Evolutionary conservation across 2,888 invertebrate species (phyloP).

Genomic region (Ypsolopha scabrella): DNA sequence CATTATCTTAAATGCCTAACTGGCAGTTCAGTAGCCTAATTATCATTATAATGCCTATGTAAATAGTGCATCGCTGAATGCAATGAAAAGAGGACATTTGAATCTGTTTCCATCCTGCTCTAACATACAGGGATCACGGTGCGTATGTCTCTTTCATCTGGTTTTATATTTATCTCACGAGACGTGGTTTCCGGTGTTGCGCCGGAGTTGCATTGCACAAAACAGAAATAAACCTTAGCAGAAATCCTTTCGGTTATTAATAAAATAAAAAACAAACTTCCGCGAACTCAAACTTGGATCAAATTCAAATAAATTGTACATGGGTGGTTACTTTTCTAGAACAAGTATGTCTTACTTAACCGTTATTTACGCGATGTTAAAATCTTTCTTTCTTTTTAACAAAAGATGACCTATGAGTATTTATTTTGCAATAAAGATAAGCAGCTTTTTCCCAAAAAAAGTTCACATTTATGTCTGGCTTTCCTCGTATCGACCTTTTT

Average conservation of each 20-base stretch:
- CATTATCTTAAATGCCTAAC: too few relatives aligned
- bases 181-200: slow-evolving; percentile 50
- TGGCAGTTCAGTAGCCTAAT: slow-evolving; percentile 24
- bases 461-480: too few relatives aligned
- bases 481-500: too few relatives aligned
- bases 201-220: slow-evolving; percentile 30
- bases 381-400: too few relatives aligned
- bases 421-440: too few relatives aligned
- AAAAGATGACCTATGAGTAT: too few relatives aligned
- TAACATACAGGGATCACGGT: slow-evolving; percentile 8
- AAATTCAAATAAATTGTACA: too few relatives aligned
- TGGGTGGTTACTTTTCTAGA: too few relatives aligned
- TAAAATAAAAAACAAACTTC: neutral
- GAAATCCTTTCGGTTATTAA: slow-evolving; percentile 12
- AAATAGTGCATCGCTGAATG: slow-evolving; percentile 23
- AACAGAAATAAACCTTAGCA: slow-evolving; percentile 32
- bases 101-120: slow-evolving; percentile 30
- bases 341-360: too few relatives aligned
- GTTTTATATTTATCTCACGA: slow-evolving; percentile 51
- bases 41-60: slow-evolving; percentile 21
- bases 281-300: neutral
- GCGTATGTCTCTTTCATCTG: slow-evolving; percentile 4
- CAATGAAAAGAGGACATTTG: neutral
- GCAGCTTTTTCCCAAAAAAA: too few relatives aligned
- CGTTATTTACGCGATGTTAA: too few relatives aligned